These are phyloP conservation scores for Tapirus terrestris DNA, from an alignment of 2,113 vertebrate species.

Conservation along the genomic window DNA sequence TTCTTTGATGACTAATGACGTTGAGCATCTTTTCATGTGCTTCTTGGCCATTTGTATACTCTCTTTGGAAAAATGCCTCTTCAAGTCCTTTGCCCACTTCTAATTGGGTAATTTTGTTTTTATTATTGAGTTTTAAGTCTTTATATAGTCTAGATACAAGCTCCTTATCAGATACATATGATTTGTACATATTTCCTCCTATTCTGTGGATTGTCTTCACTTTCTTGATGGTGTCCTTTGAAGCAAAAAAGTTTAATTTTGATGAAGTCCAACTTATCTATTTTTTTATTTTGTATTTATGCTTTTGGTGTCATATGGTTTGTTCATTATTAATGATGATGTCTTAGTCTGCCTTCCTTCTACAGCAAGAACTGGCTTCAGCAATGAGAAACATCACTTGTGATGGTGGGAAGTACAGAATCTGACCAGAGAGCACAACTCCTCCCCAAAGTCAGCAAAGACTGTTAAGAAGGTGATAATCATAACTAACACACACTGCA, in stretches of 20 bases:
- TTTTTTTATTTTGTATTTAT: background rate
- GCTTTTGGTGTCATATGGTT: background rate
- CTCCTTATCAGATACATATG: background rate
- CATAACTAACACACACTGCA: background rate
- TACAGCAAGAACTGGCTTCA: background rate
- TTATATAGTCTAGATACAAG: background rate
- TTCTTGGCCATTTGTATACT: background rate
- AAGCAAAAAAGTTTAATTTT: background rate
- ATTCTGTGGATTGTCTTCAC: background rate
- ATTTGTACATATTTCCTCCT: background rate
- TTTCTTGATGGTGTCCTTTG: background rate
- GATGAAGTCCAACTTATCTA: background rate
- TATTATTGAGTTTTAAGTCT: background rate
- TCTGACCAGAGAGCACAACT: background rate
- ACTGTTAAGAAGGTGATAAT: background rate
- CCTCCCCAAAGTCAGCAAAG: background rate
- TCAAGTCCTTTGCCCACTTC: background rate
- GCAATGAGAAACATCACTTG: background rate
- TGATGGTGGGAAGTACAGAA: background rate
- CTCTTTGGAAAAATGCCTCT: background rate
- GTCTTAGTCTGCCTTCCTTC: constrained; percentile 18
- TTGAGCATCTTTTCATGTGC: background rate
- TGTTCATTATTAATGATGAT: constrained; percentile 3
- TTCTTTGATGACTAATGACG: background rate
- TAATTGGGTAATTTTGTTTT: background rate